These are phyloP conservation scores for Telenomus remus DNA, from an alignment of 1,140 invertebrate species.

Conservation along the genomic window DNA sequence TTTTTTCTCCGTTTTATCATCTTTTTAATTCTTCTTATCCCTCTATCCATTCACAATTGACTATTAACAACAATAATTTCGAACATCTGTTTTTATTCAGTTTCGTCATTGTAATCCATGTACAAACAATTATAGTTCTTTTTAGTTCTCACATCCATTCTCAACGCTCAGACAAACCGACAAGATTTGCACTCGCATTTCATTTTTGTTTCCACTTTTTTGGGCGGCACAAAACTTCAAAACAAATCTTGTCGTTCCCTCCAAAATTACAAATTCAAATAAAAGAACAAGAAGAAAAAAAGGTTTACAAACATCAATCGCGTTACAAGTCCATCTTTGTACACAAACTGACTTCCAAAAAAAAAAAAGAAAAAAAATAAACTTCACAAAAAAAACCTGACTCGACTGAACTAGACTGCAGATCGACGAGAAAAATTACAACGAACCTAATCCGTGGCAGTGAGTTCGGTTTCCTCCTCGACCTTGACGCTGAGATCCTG, in stretches of 20 bases:
- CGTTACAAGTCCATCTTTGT: no score
- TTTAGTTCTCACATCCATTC: no score
- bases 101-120: not conserved
- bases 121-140: no score
- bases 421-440: not conserved
- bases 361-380: not conserved
- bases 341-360: not conserved
- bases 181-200: no score
- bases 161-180: no score
- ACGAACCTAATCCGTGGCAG: not conserved
- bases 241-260: no score
- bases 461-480: conserved; percentile 1
- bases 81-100: not conserved
- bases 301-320: not conserved
- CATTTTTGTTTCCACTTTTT: no score
- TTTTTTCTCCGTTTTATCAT: not conserved
- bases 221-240: no score
- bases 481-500: conserved; percentile 6
- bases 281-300: conserved; percentile 3
- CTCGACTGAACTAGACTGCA: not conserved
- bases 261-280: not conserved
- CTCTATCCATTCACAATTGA: conserved; percentile 19
- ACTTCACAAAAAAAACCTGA: not conserved
- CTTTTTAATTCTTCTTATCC: not conserved
- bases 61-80: conserved; percentile 29